These are phyloP conservation scores for Odontesthes bonariensis DNA, from an alignment of 2,113 vertebrate species.

Conservation along the genomic window DNA sequence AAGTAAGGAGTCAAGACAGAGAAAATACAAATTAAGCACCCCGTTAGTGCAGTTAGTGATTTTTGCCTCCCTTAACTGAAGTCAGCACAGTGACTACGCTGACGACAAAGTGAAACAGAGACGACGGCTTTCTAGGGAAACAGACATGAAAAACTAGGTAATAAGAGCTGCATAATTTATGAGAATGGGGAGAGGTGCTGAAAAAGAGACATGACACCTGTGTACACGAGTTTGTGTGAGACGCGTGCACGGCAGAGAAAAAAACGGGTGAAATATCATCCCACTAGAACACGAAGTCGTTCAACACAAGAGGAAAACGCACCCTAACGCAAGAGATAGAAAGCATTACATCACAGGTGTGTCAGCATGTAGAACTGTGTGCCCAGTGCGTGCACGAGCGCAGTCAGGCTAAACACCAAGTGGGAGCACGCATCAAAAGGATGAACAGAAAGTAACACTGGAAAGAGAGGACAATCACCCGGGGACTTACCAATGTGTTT, in stretches of 20 bases:
- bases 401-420: background rate
- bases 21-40: too few relatives aligned
- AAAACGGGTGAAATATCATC: slow-evolving; percentile 76
- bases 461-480: background rate
- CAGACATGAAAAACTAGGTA: slow-evolving; percentile 37
- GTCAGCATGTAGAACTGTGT: slow-evolving; percentile 2
- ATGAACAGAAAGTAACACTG: background rate
- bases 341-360: slow-evolving; percentile 45
- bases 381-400: background rate
- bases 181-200: slow-evolving; percentile 31
- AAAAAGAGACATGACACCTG: slow-evolving; percentile 60
- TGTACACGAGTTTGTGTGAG: slow-evolving; percentile 4
- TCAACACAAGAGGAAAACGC: slow-evolving; percentile 45
- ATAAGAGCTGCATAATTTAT: slow-evolving; percentile 59
- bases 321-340: slow-evolving; percentile 21
- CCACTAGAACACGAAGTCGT: slow-evolving; percentile 66
- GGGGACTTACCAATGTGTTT: slow-evolving; percentile 89
- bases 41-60: background rate
- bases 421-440: background rate
- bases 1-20: background rate
- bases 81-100: slow-evolving; percentile 5
- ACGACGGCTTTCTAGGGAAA: slow-evolving; percentile 49
- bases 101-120: background rate
- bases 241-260: slow-evolving; percentile 1
- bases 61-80: background rate